Evolutionary conservation across 2,888 invertebrate species (phyloP), one percentile per base, ranked within the genome.

Genomic region (Strigamia crassipes): DNA sequence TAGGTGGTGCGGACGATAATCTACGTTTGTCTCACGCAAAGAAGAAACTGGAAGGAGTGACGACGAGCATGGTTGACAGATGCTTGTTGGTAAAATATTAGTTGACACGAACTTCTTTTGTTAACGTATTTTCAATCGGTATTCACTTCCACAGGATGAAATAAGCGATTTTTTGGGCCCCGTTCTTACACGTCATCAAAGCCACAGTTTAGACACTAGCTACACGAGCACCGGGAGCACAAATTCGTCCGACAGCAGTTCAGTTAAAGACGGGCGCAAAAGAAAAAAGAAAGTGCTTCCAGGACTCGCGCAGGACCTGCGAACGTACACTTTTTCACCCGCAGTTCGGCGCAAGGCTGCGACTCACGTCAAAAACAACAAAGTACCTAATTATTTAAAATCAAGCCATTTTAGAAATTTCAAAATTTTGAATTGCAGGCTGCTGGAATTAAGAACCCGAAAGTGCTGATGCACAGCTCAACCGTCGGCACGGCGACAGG

Each of bases 1-100:
- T 95, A 18, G 94, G 94, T 27, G 92, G 93, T 51, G 94, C 93
- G 0, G 94, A 95, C 87, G 93, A 94, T 87, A 90, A 91, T 81
- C 88, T 95, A 21, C 89, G 94, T 61, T 90, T 95, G 83, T 91
- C 91, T 8, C 92, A 92, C 83, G 90, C 91, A 80, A 93, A 93
- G 86, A 91, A 93, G 84, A 90, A 92, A 85, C 89, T 90, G n/a
- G 93, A 94, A 85, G 92, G 92, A 18, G 91, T 95, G 21, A 94
- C 94, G 0, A 95, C 95, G 86, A 90, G 91, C 61, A 92, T 94
- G 90, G 93, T 94, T 0, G 95, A 95, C 86, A 90, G 93, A 81
- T 92, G 92, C 87, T 91, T 95, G 82, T 89, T 93, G 87, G 93
- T 88, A 84, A 84, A 85, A 38, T 15, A 38, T 12, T 27, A 34